phyloP scores from a whole-genome alignment of 37 sponge, comb jelly and placozoan genomes.

The Hexactinellida sp. region DNA sequence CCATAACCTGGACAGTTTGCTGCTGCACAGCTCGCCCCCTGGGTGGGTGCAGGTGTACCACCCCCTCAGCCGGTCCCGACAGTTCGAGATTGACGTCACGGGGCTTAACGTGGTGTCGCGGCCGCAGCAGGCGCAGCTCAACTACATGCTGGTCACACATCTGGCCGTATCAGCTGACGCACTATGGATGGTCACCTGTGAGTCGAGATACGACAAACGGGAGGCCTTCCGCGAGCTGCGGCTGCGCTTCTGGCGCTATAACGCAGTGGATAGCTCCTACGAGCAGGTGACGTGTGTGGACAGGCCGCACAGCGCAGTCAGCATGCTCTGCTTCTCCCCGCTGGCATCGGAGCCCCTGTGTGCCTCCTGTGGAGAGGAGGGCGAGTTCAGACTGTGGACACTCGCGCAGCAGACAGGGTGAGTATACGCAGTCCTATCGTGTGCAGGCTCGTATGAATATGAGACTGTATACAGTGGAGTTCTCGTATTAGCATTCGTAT shows the following conservation, averaged over 20 bases:
- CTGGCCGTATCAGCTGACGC: constrained; percentile 56
- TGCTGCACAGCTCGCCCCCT: constrained; percentile 55
- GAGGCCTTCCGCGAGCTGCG: neutral
- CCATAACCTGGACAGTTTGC: neutral
- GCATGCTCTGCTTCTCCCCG: neutral
- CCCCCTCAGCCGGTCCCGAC: neutral
- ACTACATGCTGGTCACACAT: constrained; percentile 44
- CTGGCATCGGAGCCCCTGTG: neutral
- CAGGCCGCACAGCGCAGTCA: neutral
- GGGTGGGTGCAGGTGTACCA: constrained; percentile 69
- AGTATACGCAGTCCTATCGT: no score
- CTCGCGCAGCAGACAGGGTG: neutral
- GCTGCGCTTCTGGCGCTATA: neutral
- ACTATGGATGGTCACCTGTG: constrained; percentile 63
- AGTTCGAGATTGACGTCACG: constrained; percentile 48
- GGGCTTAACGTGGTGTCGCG: constrained; percentile 69
- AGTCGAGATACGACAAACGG: neutral
- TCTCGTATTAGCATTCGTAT: no score
- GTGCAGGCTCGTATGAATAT: no score
- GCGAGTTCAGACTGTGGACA: neutral
- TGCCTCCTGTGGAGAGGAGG: neutral
- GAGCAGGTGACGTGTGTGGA: constrained; percentile 3
- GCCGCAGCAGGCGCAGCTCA: constrained; percentile 32
- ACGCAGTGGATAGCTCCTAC: neutral
- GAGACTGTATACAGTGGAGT: no score